Conservation (phyloP, 1,140 invertebrate species). For the Drosophila equinoxialis region DNA sequence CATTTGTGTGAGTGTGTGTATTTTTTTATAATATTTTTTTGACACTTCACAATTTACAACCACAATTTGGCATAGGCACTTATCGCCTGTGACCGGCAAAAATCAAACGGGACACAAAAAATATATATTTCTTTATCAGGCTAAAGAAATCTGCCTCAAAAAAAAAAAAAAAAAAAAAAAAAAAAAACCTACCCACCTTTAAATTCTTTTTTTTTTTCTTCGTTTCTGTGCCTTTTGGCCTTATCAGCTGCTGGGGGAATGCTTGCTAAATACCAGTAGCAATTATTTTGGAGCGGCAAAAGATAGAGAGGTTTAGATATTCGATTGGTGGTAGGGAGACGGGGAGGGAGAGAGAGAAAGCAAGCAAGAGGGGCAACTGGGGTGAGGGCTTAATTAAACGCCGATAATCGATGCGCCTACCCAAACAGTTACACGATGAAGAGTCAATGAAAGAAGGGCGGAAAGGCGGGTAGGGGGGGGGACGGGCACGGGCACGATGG, state of each 20-base stretch:
- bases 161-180: slow-evolving; percentile 2
- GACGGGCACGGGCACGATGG: background rate
- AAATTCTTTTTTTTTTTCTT: slow-evolving; percentile 27
- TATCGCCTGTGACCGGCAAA: slow-evolving; percentile 62
- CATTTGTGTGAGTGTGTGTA: background rate
- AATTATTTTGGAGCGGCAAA: slow-evolving; percentile 58
- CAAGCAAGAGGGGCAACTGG: too few species aligned
- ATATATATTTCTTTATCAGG: slow-evolving; percentile 59
- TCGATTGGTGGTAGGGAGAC: background rate
- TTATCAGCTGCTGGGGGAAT: slow-evolving; percentile 56
- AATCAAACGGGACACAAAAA: slow-evolving; percentile 63
- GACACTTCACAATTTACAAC: slow-evolving; percentile 70
- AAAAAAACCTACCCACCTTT: slow-evolving; percentile 40
- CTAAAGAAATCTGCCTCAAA: slow-evolving; percentile 68
- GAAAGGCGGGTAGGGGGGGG: too few species aligned
- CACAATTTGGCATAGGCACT: slow-evolving; percentile 71
- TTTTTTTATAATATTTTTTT: slow-evolving; percentile 41
- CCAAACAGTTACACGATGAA: slow-evolving; percentile 64
- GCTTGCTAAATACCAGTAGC: slow-evolving; percentile 81
- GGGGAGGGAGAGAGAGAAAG: background rate
- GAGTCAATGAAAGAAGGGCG: background rate
- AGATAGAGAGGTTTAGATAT: slow-evolving; percentile 14
- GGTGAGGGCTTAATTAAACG: slow-evolving; percentile 72
- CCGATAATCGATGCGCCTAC: slow-evolving; percentile 74
- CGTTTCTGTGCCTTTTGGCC: slow-evolving; percentile 21